phyloP scores from a whole-genome alignment of 2,797 vertebrate genomes.

The Lemur catta region DNA sequence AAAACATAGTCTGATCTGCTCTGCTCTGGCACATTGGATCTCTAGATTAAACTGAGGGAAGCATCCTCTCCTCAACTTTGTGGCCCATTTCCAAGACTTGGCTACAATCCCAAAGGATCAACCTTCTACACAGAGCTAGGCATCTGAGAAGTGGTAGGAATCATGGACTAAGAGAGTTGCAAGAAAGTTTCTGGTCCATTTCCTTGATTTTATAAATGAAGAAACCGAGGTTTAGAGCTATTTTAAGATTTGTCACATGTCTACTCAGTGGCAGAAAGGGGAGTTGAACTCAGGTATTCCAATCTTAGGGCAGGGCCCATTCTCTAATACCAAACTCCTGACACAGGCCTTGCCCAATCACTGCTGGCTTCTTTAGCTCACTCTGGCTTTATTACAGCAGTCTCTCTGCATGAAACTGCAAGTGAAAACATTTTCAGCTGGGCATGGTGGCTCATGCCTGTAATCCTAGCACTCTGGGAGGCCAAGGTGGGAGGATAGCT shows the following conservation, averaged over 20 bases:
- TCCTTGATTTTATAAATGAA: slow-evolving; percentile 27
- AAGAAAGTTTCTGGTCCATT: slow-evolving; percentile 3
- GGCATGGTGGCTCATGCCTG: too few relatives aligned
- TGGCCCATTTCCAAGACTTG: slow-evolving; percentile 52
- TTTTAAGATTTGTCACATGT: background rate
- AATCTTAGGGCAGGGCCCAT: background rate
- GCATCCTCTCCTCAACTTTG: background rate
- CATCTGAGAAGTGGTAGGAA: slow-evolving; percentile 5
- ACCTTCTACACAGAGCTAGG: slow-evolving; percentile 18
- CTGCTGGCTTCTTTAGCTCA: background rate
- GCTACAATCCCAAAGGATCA: slow-evolving; percentile 22
- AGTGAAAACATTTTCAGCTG: background rate
- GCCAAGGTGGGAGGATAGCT: too few relatives aligned
- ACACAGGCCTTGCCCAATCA: background rate
- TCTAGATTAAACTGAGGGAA: slow-evolving; percentile 44
- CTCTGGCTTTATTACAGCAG: background rate
- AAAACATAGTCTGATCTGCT: slow-evolving; percentile 34
- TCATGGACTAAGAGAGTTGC: background rate
- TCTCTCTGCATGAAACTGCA: background rate
- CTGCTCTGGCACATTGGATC: background rate
- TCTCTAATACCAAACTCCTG: background rate
- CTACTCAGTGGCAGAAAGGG: background rate
- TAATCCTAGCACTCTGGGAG: too few relatives aligned
- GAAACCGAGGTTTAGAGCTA: background rate
- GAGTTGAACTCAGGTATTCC: background rate